A percentile compares a stretch with the other conserved stretches of the same genome.
Conservation (phyloP, 1,140 invertebrate species). For the Drosophila lini region DNA sequence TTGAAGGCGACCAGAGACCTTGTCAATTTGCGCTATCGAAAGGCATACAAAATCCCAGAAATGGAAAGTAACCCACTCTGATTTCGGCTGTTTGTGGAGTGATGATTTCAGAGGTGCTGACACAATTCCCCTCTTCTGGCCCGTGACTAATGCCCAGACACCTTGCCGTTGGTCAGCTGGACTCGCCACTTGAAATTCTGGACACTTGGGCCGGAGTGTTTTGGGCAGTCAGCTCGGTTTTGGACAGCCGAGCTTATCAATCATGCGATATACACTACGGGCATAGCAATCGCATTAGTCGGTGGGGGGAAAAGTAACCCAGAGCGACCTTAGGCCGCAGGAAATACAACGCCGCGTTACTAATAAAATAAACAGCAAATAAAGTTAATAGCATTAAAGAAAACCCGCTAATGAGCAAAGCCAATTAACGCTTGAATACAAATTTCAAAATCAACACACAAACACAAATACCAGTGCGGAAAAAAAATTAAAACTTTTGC, state of each 20-base stretch:
- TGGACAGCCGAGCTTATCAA: constrained; percentile 43
- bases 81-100: constrained; percentile 32
- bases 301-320: constrained; percentile 8
- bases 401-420: constrained; percentile 77
- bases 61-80: constrained; percentile 42
- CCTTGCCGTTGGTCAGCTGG: constrained; percentile 4
- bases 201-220: constrained; percentile 27
- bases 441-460: constrained; percentile 76
- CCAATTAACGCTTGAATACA: constrained; percentile 78
- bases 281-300: constrained; percentile 79
- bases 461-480: constrained; percentile 24
- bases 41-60: constrained; percentile 25
- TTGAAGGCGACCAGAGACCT: constrained; percentile 25
- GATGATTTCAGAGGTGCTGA: constrained; percentile 45
- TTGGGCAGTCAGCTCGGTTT: constrained; percentile 30
- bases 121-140: constrained; percentile 24
- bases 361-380: constrained; percentile 82
- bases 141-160: constrained; percentile 32
- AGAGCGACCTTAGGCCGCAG: constrained; percentile 56
- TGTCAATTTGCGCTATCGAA: constrained; percentile 17
- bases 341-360: constrained; percentile 74
- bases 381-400: constrained; percentile 81
- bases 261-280: constrained; percentile 47
- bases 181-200: constrained; percentile 43
- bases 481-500: constrained; percentile 39